Percentiles rank a stretch among this genome's conserved stretches.
These are phyloP conservation scores for Brachyrhaphis roseni DNA, from an alignment of 2,797 vertebrate genomes.

Conservation along the genomic window DNA sequence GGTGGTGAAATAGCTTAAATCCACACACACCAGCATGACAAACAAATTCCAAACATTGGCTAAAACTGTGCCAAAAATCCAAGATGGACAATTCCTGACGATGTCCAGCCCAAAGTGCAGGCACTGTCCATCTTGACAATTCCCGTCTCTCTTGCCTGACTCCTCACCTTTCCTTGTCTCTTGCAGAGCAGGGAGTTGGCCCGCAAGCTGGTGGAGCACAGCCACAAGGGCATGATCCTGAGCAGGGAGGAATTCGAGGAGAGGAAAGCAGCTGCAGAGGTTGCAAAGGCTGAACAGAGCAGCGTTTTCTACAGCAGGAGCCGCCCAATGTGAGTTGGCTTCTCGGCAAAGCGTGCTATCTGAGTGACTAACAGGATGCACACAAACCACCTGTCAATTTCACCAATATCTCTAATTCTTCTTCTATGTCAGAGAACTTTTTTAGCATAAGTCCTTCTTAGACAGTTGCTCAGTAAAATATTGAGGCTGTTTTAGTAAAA, in stretches of 20 bases:
- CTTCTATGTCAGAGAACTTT: not conserved
- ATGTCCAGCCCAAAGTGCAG: constrained; percentile 18
- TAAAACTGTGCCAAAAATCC: constrained; percentile 8
- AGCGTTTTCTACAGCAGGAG: constrained; percentile 67
- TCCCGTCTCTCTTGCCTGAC: constrained; percentile 25
- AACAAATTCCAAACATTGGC: constrained; percentile 13
- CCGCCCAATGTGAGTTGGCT: constrained; percentile 80
- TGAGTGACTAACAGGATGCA: constrained; percentile 13
- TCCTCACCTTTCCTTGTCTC: constrained; percentile 42
- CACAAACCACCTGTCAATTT: constrained; percentile 38
- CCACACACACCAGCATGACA: constrained; percentile 2
- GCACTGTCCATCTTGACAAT: too few species aligned
- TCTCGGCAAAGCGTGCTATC: constrained; percentile 18
- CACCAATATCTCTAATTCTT: not conserved
- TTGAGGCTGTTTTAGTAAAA: not conserved
- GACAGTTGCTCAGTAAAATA: not conserved
- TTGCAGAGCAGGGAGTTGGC: constrained; percentile 83
- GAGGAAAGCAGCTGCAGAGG: constrained; percentile 81
- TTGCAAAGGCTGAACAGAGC: constrained; percentile 59
- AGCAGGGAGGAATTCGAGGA: constrained; percentile 86
- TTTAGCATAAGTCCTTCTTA: not conserved
- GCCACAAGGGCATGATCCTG: constrained; percentile 82
- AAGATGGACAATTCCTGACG: constrained; percentile 5
- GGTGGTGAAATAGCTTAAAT: constrained; percentile 24
- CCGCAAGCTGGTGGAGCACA: constrained; percentile 85